Evolutionary conservation across 2,797 vertebrate genomes (phyloP), one percentile per base, ranked within the genome.

Genomic region (Macropodus opercularis): DNA sequence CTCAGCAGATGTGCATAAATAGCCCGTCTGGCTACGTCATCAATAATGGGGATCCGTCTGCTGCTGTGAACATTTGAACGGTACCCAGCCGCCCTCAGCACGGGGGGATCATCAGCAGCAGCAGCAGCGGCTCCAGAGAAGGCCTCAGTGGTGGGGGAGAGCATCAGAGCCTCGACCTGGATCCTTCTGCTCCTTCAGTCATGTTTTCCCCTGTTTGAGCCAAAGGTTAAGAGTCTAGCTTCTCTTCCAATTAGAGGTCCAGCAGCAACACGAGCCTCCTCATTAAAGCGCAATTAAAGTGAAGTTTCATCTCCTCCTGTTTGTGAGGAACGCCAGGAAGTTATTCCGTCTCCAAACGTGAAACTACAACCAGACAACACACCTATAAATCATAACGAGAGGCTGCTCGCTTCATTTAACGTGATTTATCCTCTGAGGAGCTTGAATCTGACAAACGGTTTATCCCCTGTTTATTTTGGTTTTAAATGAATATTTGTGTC

Each of bases 1-100:
- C 78, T 73, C 62, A 59, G 55, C 69, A 80, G n/a, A 75, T 72
- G 77, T 77, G 79, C 74, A 69, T 54, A 69, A 87, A 77, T 69
- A 80, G 56, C 55, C 71, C 72, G 69, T 70, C 50, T 65, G 64
- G 78, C 9, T 3, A 42, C 58, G 67, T 69, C 72, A 70, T 72
- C 77, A 71, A 61, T 86, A 84, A 85, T 84, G 62, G 72, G 75
- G 72, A 65, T 65, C 39, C 54, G 64, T 48, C 43, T 19, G 57
- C 70, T 61, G 58, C 75, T 53, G 72, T 71, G 22, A 75, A 35
- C 32, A 34, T 65, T 44, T 59, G 68, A 44, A 31, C 15, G 42
- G 60, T 51, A 49, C 54, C 72, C 59, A 72, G 78, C 56, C 72
- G 55, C 55, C 50, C 34, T 54, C 22, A n/a, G 38, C 44, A 58